phyloP scores from a whole-genome alignment of 2,888 invertebrate genomes.

The Cotesia congregata region DNA sequence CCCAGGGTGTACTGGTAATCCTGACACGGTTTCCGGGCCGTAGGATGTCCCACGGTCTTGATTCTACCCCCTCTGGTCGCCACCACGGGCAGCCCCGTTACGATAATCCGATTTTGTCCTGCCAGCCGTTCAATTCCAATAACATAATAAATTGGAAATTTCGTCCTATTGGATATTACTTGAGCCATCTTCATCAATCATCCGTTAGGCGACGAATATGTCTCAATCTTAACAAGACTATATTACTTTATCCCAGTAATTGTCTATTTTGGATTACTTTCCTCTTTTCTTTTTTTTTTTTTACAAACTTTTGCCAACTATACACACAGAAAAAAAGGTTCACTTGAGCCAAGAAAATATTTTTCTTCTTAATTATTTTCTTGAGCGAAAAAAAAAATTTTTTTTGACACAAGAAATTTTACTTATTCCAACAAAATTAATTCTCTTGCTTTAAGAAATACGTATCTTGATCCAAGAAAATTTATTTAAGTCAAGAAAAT shows the following conservation, averaged over 20 bases:
- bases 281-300: background rate
- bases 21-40: conserved; percentile 58
- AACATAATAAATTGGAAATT: conserved; percentile 60
- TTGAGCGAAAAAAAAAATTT: too few relatives aligned
- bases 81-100: conserved; percentile 49
- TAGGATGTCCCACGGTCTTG: conserved; percentile 42
- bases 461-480: too few relatives aligned
- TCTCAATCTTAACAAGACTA: background rate
- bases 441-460: too few relatives aligned
- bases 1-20: conserved; percentile 57
- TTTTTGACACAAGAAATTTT: too few relatives aligned
- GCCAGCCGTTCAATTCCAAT: conserved; percentile 60
- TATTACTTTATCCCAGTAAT: background rate
- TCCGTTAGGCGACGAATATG: conserved; percentile 9
- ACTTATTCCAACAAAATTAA: too few relatives aligned
- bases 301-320: background rate
- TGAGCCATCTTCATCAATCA: conserved; percentile 40
- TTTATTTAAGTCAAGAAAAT: too few relatives aligned
- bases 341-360: too few relatives aligned
- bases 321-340: too few relatives aligned
- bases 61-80: conserved; percentile 32
- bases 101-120: conserved; percentile 58
- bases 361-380: too few relatives aligned
- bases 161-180: conserved; percentile 35
- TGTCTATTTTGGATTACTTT: background rate